Percentiles rank a stretch among this genome's conserved stretches.
phyloP scores from a whole-genome alignment of 2,113 vertebrate species.

The Bubo bubo region DNA sequence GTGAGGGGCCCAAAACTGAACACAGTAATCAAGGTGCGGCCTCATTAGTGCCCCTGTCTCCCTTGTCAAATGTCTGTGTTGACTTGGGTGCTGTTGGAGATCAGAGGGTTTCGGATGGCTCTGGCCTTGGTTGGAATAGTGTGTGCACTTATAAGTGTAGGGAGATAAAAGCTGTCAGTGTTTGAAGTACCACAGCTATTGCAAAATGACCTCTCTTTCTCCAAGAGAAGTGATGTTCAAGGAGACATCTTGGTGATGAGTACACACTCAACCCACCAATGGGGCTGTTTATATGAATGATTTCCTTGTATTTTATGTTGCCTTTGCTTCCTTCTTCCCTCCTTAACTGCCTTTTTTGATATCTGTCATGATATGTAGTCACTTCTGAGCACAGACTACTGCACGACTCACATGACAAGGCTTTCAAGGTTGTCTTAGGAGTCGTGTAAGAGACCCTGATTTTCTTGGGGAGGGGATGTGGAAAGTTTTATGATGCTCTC shows the following conservation, averaged over 20 bases:
- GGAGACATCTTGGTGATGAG: background rate
- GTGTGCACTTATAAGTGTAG: too few species aligned
- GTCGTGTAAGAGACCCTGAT: background rate
- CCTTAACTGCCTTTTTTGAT: background rate
- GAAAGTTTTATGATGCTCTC: background rate
- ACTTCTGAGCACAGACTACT: fast-evolving
- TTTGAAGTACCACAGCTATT: background rate
- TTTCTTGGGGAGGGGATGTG: background rate
- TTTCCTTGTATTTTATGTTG: background rate
- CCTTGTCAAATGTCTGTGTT: background rate
- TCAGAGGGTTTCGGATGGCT: background rate
- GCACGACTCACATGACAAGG: fast-evolving
- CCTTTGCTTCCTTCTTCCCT: background rate
- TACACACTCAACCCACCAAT: fast-evolving
- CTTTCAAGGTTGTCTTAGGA: background rate
- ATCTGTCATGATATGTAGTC: fast-evolving
- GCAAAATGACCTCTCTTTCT: background rate
- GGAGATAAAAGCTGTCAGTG: background rate
- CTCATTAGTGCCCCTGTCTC: background rate
- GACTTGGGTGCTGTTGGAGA: background rate
- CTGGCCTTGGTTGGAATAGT: background rate
- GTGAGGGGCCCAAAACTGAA: too few species aligned
- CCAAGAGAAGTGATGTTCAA: background rate
- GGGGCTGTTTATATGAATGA: background rate
- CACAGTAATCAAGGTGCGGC: too few species aligned